Percentiles rank a stretch among this genome's conserved stretches.
Evolutionary conservation across 2,888 invertebrate species (phyloP).

Genomic region (Acanthopleura granulata): DNA sequence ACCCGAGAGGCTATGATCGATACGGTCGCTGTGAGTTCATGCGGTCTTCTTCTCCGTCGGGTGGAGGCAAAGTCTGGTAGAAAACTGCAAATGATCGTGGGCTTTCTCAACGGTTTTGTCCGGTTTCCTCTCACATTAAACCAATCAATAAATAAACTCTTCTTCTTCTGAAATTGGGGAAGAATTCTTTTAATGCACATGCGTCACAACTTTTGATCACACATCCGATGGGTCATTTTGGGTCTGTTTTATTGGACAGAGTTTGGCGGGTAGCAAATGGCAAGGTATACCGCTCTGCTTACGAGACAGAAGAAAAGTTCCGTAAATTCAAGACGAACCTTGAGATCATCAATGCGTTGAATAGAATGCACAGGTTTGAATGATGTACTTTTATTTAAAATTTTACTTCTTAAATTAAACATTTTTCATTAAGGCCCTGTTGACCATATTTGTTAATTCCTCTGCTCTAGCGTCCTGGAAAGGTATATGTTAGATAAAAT

Average conservation of each 20-base stretch:
- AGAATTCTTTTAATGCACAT: too few relatives aligned
- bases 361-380: neutral
- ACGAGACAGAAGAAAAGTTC: neutral
- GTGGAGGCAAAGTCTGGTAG: too few relatives aligned
- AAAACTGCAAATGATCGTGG: too few relatives aligned
- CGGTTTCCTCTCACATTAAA: too few relatives aligned
- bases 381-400: neutral
- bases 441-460: neutral
- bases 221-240: too few relatives aligned
- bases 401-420: neutral
- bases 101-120: too few relatives aligned
- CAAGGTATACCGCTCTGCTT: neutral
- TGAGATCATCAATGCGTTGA: neutral
- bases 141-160: too few relatives aligned
- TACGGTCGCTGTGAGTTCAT: too few relatives aligned
- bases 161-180: too few relatives aligned
- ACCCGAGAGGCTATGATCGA: too few relatives aligned
- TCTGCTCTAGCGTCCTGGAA: neutral
- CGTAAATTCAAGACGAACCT: neutral
- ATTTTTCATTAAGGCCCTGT: neutral
- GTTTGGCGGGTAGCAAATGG: neutral
- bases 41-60: too few relatives aligned
- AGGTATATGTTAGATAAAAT: neutral
- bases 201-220: too few relatives aligned
- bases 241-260: neutral